Evolutionary conservation across 2,888 invertebrate genomes (phyloP).

Genomic region (Mechanitis messenoides): DNA sequence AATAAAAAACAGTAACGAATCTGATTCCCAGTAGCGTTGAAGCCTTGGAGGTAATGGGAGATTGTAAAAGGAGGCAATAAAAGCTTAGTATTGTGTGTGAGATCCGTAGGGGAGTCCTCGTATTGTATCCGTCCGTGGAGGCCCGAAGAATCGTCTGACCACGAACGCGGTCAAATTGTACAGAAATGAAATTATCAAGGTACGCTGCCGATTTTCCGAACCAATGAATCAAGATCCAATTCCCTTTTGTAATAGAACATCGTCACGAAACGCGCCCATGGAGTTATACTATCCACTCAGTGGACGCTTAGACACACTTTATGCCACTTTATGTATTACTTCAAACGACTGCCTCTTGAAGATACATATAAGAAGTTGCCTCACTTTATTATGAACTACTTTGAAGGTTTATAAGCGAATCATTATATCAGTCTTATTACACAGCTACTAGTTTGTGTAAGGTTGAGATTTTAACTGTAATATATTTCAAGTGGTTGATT

Average conservation of each 20-base stretch:
- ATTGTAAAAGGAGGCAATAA: constrained; percentile 77
- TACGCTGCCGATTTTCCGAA: constrained; percentile 77
- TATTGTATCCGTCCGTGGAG: constrained; percentile 70
- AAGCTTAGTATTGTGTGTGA: constrained; percentile 75
- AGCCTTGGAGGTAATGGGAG: constrained; percentile 74
- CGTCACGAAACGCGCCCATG: constrained; percentile 71
- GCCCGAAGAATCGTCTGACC: constrained; percentile 73
- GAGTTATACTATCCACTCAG: constrained; percentile 71
- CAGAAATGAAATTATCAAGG: constrained; percentile 78
- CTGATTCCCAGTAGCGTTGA: constrained; percentile 68
- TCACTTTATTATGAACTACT: constrained; percentile 1
- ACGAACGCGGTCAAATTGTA: constrained; percentile 76
- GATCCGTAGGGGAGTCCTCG: constrained; percentile 69
- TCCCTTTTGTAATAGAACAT: constrained; percentile 78
- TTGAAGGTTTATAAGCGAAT: neutral
- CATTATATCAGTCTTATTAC: no score
- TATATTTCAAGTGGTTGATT: no score
- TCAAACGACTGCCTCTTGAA: constrained; percentile 27
- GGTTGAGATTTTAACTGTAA: no score
- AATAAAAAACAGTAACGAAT: constrained; percentile 65
- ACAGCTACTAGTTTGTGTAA: no score
- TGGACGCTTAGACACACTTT: constrained; percentile 57
- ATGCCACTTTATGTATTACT: constrained; percentile 49
- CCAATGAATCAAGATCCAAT: constrained; percentile 78
- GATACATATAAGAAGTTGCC: constrained; percentile 13